These are phyloP conservation scores for Mormyrus lacerda DNA, from an alignment of 2,113 vertebrate species.

Conservation along the genomic window DNA sequence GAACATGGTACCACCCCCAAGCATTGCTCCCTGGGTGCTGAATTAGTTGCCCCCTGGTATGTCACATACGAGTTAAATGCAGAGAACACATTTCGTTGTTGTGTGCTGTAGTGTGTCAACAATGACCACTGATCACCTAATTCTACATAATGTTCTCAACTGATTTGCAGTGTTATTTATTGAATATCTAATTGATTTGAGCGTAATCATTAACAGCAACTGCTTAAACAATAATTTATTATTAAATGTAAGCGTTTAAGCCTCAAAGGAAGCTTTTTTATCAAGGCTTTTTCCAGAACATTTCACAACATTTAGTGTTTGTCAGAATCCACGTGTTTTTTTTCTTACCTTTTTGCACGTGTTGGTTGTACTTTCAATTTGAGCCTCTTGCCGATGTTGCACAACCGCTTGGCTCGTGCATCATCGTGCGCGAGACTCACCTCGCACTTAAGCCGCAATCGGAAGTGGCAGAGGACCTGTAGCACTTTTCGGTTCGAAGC, in stretches of 20 bases:
- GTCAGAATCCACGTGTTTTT: neutral
- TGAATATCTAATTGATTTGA: neutral
- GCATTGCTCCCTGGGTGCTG: too few relatives aligned
- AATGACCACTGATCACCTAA: too few relatives aligned
- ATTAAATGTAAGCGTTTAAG: neutral
- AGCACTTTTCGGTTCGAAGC: neutral
- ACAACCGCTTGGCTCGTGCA: neutral
- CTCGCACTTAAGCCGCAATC: neutral
- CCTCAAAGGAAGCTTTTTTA: neutral
- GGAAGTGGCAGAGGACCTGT: neutral
- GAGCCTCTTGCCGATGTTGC: neutral
- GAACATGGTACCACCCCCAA: too few relatives aligned
- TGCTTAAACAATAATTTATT: neutral
- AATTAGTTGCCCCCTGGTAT: too few relatives aligned
- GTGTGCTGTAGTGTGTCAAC: too few relatives aligned
- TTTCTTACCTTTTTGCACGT: neutral
- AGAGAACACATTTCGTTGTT: too few relatives aligned
- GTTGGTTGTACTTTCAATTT: neutral
- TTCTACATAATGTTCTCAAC: neutral
- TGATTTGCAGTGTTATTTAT: neutral
- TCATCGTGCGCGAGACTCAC: neutral
- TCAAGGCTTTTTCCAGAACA: neutral
- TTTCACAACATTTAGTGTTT: neutral
- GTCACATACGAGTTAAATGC: too few relatives aligned
- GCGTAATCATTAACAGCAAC: neutral